Percentiles rank a stretch among this genome's conserved stretches.
These are phyloP conservation scores for Gobiocypris rarus DNA, from an alignment of 2,113 vertebrate species.

Conservation along the genomic window DNA sequence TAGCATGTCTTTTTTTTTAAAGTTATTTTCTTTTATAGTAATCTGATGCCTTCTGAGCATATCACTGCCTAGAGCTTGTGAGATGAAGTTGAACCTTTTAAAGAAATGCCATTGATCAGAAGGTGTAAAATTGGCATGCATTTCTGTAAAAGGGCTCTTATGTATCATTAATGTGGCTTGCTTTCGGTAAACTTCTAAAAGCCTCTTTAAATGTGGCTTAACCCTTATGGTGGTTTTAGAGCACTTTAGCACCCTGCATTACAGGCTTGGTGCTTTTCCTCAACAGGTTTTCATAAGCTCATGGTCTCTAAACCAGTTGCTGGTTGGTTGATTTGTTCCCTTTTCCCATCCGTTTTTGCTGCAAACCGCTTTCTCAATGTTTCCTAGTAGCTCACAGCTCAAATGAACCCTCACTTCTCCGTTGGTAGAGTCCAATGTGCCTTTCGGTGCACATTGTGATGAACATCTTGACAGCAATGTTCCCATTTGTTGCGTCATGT, in stretches of 20 bases:
- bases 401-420: slow-evolving; percentile 36
- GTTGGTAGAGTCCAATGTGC: slow-evolving; percentile 37
- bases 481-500: not conserved
- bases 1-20: slow-evolving; percentile 35
- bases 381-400: slow-evolving; percentile 46
- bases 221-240: not conserved
- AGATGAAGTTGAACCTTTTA: slow-evolving; percentile 10
- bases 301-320: slow-evolving; percentile 20
- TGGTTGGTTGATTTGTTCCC: slow-evolving; percentile 49
- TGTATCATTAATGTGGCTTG: slow-evolving; percentile 23
- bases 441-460: slow-evolving; percentile 28
- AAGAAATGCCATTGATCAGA: slow-evolving; percentile 9
- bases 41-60: slow-evolving; percentile 55
- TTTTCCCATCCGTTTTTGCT: slow-evolving; percentile 45
- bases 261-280: not conserved
- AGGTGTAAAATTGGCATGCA: not conserved
- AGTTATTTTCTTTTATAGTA: too few species aligned
- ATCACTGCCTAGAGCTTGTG: slow-evolving; percentile 7
- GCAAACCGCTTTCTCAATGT: not conserved
- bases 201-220: slow-evolving; percentile 47
- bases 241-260: too few species aligned
- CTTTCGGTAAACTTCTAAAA: slow-evolving; percentile 50
- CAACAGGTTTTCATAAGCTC: slow-evolving; percentile 33
- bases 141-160: slow-evolving; percentile 55
- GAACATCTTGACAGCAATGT: slow-evolving; percentile 47